A percentile compares a stretch with the other conserved stretches of the same genome.
Evolutionary conservation across 2,113 vertebrate species (phyloP).

Genomic region (Phylloscopus whistleri): DNA sequence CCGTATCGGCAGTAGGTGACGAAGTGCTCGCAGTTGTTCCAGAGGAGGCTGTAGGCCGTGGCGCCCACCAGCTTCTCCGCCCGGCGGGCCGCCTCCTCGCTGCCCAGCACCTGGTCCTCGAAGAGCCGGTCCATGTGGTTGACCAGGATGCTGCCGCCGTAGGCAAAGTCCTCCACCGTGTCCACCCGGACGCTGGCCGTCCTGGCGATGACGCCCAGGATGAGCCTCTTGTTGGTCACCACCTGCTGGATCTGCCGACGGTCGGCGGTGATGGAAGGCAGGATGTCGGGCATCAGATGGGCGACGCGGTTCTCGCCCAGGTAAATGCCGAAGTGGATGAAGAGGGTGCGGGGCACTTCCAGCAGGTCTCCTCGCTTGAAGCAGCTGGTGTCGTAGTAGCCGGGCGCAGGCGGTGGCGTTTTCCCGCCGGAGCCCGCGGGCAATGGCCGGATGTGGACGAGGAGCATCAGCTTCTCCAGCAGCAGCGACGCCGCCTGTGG

Average conservation of each 20-base stretch:
- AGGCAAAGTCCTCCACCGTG: constrained; percentile 90
- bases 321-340: constrained; percentile 92
- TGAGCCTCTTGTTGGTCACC: constrained; percentile 88
- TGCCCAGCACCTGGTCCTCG: constrained; percentile 67
- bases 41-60: constrained; percentile 87
- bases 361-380: constrained; percentile 86
- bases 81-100: constrained; percentile 80
- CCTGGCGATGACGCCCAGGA: constrained; percentile 83
- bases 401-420: background rate
- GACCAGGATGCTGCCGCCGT: constrained; percentile 82
- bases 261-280: constrained; percentile 79
- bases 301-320: constrained; percentile 89
- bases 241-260: constrained; percentile 71
- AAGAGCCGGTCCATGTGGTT: constrained; percentile 79
- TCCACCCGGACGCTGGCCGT: constrained; percentile 88
- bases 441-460: constrained; percentile 76
- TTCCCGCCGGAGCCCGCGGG: background rate
- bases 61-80: constrained; percentile 83
- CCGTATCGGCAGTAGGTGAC: constrained; percentile 90
- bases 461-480: constrained; percentile 81
- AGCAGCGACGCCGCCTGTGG: constrained; percentile 79
- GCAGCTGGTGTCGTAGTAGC: constrained; percentile 70
- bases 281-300: constrained; percentile 93
- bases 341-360: constrained; percentile 87
- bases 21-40: constrained; percentile 97